Conservation (phyloP, 2,888 invertebrate genomes). For the Pharmacophagus antenor region DNA sequence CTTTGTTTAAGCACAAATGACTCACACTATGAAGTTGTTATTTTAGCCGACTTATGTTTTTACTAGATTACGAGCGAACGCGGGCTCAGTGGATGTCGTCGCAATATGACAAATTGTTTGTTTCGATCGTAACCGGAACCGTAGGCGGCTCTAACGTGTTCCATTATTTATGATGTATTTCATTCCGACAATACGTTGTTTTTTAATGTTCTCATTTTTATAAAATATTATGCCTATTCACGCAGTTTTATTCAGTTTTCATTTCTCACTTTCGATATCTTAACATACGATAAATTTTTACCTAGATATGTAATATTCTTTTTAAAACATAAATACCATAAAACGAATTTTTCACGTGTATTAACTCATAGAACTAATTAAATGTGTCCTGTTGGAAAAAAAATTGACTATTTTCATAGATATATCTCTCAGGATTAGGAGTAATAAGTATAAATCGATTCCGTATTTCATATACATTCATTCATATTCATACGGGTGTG, state of each 20-base stretch:
- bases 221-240: slow-evolving; percentile 29
- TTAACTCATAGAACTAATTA: no score
- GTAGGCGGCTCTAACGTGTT: slow-evolving; percentile 27
- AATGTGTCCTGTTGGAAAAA: no score
- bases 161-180: slow-evolving; percentile 18
- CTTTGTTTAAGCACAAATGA: slow-evolving; percentile 80
- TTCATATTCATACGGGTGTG: no score
- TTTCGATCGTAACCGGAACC: slow-evolving; percentile 33
- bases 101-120: slow-evolving; percentile 59
- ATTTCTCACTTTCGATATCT: not conserved
- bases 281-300: not conserved
- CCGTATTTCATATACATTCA: no score
- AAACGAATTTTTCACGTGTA: not conserved
- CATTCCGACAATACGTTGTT: slow-evolving; percentile 17
- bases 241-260: not conserved
- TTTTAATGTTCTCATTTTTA: slow-evolving; percentile 18
- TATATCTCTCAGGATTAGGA: no score
- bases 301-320: not conserved
- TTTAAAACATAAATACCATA: not conserved
- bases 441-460: no score
- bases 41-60: slow-evolving; percentile 66
- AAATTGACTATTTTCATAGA: no score
- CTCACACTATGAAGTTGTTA: slow-evolving; percentile 73
- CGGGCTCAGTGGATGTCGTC: slow-evolving; percentile 31
- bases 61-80: slow-evolving; percentile 46